These are phyloP conservation scores for Agonopterix subpropinquella DNA, from an alignment of 2,888 invertebrate species.

Conservation along the genomic window DNA sequence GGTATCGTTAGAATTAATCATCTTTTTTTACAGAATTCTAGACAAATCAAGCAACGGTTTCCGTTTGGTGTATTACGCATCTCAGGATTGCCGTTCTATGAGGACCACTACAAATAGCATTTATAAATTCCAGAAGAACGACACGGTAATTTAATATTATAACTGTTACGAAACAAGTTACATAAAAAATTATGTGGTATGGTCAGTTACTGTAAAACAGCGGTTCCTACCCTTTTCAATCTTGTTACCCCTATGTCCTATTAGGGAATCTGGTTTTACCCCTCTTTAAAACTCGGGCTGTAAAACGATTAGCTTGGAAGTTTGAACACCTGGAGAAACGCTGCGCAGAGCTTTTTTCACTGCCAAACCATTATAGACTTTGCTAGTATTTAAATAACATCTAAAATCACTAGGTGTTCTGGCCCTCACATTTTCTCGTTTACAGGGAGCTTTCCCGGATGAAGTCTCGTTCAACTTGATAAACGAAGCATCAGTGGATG, in stretches of 20 bases:
- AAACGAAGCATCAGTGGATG: conserved; percentile 79
- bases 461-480: conserved; percentile 81
- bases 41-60: conserved; percentile 64
- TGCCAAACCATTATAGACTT: no score
- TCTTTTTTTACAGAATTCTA: conserved; percentile 49
- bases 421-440: conserved; percentile 5
- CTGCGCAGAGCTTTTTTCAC: no score
- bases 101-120: conserved; percentile 19
- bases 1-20: background rate
- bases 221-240: no score
- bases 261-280: no score
- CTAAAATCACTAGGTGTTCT: conserved; percentile 1
- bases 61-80: conserved; percentile 78
- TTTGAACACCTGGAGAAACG: no score
- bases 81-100: conserved; percentile 22
- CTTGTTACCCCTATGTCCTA: no score
- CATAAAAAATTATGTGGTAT: no score
- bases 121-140: conserved; percentile 46
- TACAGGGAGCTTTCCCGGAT: conserved; percentile 80
- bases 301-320: no score
- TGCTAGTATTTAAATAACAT: no score
- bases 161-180: no score
- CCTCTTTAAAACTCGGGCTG: no score
- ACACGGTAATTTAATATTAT: conserved; percentile 36
- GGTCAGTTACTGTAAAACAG: no score